phyloP scores from a whole-genome alignment of 2,888 invertebrate species.

The Platycheirus rosarum region DNA sequence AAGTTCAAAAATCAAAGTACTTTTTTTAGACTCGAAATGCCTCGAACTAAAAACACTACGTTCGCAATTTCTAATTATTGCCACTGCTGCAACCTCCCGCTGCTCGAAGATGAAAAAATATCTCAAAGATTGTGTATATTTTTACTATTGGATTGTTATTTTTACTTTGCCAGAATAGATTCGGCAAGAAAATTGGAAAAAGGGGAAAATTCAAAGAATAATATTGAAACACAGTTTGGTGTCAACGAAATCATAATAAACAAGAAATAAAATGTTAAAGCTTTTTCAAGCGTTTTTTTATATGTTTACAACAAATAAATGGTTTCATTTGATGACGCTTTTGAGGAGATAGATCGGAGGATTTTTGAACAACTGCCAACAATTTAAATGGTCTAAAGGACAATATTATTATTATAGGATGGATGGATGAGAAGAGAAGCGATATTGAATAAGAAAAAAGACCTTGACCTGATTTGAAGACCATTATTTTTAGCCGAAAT shows the following conservation, averaged over 20 bases:
- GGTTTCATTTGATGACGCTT: constrained; percentile 8
- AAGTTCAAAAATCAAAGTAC: constrained; percentile 34
- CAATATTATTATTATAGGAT: too few relatives aligned
- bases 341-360: too few relatives aligned
- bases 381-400: too few relatives aligned
- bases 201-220: neutral
- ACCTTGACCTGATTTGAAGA: too few relatives aligned
- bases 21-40: neutral
- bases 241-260: constrained; percentile 20
- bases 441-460: too few relatives aligned
- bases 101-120: constrained; percentile 3
- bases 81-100: constrained; percentile 3
- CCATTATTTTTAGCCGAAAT: too few relatives aligned
- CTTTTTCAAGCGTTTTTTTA: neutral
- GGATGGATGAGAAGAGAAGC: too few relatives aligned
- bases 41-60: constrained; percentile 2
- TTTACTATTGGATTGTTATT: constrained; percentile 32
- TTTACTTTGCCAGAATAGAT: constrained; percentile 22
- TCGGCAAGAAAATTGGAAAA: constrained; percentile 16
- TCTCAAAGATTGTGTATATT: constrained; percentile 38
- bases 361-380: constrained; percentile 12
- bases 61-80: too few relatives aligned
- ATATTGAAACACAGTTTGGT: constrained; percentile 23
- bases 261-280: neutral
- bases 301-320: too few relatives aligned